Conservation (phyloP, 2,113 vertebrate species). For the Ochotona curzoniae region DNA sequence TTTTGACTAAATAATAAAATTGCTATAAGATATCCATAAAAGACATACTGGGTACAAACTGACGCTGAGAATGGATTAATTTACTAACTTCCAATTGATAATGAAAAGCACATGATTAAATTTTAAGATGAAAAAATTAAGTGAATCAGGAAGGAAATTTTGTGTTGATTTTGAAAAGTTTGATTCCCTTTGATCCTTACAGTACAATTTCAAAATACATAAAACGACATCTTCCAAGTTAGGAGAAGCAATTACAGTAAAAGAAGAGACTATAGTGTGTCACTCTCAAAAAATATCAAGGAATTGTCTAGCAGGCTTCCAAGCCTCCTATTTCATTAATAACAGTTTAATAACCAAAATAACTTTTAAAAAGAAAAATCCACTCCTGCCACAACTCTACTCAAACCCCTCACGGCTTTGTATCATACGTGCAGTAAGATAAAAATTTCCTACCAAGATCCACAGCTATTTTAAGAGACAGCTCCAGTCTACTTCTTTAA, state of each 20-base stretch:
- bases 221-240: constrained; percentile 8
- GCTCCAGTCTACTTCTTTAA: neutral
- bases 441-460: neutral
- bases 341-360: neutral
- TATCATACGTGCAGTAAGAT: neutral
- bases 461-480: neutral
- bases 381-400: neutral
- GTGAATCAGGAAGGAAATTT: neutral
- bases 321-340: constrained; percentile 5
- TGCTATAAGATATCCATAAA: neutral
- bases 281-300: neutral
- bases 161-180: neutral
- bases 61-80: neutral
- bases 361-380: neutral
- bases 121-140: neutral
- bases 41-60: neutral
- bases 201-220: neutral
- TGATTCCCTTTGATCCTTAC: neutral
- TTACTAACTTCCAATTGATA: neutral
- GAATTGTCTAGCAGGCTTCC: neutral
- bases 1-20: neutral
- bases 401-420: neutral
- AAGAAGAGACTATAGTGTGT: neutral
- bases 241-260: neutral
- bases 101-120: neutral